Base-by-base conservation (phyloP, 2,797 vertebrate genomes). In the Onychomys leucogaster region DNA sequence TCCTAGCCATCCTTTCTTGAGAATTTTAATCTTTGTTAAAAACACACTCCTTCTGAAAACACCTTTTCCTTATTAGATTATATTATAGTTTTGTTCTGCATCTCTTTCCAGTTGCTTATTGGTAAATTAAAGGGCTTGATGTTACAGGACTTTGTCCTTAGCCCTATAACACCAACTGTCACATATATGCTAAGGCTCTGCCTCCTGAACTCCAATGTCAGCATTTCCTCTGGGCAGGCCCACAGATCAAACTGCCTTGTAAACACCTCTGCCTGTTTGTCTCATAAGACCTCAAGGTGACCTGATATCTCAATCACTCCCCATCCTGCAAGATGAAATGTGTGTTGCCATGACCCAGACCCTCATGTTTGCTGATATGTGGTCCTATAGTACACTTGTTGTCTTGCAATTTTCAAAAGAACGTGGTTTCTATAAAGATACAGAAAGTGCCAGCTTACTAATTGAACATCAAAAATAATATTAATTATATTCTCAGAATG, bases 11-110 rank as follows among this genome's bases (percentile, higher is more conserved):
- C 32, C 49, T 59, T 32, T 89, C 37, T 89, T 77, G 19, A 77
- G 49, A 29, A 46, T 91, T 88, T 85, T 75, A 34, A 67, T 46
- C 90, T 94, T 57, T 77, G 32, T 87, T 83, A 52, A 89, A 96
- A 93, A 65, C 63, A 75, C 3, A 11, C 61, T 94, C 32, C 90
- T 78, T 75, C 16, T 29, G 57, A 82, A 76, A 92, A 43, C 87
- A 37, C n/a, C 3, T 95, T 75, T n/a, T 65, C 84, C 17, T 52
- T 43, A 16, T 57, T 88, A 71, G 77, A 90, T 84, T 85, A 63
- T 37, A 65, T 77, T 46, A 81, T 14, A 57, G 29, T 34, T 86
- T 89, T 27, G 2, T 86, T 25, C 89, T 82, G n/a, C n/a, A 93
- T 91, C 29, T 91, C 43, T 96, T 96, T 82, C 27, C 14, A 83